phyloP scores from a whole-genome alignment of 2,888 invertebrate species.

The Parnassius orleans region DNA sequence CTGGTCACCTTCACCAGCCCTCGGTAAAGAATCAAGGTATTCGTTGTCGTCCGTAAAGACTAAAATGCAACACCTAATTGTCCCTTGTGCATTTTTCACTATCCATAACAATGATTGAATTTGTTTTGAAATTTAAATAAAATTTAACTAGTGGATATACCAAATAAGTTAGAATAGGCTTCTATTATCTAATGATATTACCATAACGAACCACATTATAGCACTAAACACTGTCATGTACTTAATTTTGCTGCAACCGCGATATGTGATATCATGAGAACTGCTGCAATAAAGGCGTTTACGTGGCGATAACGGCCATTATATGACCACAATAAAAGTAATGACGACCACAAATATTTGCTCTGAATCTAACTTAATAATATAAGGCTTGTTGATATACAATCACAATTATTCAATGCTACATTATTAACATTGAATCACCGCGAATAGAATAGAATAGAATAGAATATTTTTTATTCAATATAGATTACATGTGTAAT shows the following conservation, averaged over 20 bases:
- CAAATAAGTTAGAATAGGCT: background rate
- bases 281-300: constrained; percentile 10
- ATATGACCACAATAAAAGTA: constrained; percentile 13
- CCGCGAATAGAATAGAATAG: too few relatives aligned
- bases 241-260: constrained; percentile 1
- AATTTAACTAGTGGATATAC: background rate
- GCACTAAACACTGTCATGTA: background rate
- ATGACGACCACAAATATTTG: constrained; percentile 12
- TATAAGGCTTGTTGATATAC: too few relatives aligned
- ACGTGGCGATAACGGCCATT: constrained; percentile 10
- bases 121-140: background rate
- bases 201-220: background rate
- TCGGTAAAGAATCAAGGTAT: too few relatives aligned
- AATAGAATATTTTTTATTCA: too few relatives aligned
- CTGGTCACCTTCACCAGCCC: too few relatives aligned
- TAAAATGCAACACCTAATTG: too few relatives aligned
- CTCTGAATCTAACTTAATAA: background rate
- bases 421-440: too few relatives aligned
- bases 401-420: too few relatives aligned
- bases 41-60: too few relatives aligned
- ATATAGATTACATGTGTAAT: too few relatives aligned
- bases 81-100: too few relatives aligned
- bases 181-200: constrained; percentile 9
- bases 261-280: constrained; percentile 1
- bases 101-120: too few relatives aligned